A percentile compares a stretch with the other conserved stretches of the same genome.
phyloP scores from a whole-genome alignment of 2,113 vertebrate species.

The Notiomystis cincta region DNA sequence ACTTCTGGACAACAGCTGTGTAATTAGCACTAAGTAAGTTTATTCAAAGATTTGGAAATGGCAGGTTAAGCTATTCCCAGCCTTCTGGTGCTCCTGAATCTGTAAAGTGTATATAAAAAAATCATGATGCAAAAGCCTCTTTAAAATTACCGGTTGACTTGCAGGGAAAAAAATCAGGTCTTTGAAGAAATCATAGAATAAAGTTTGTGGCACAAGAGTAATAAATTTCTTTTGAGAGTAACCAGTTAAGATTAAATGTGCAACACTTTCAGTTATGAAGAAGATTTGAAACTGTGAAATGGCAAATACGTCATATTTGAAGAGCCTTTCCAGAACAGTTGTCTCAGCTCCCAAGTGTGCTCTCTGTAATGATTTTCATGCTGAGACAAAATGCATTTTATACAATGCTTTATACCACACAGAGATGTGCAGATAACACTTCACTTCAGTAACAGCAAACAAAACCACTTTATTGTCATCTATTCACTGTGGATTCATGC shows the following conservation, averaged over 20 bases:
- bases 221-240: neutral
- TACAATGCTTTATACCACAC: constrained; percentile 13
- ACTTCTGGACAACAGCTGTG: neutral
- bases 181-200: neutral
- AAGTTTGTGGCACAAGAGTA: neutral
- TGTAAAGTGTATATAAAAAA: neutral
- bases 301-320: constrained; percentile 17
- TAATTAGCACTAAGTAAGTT: neutral
- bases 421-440: constrained; percentile 42
- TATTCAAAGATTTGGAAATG: neutral
- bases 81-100: neutral
- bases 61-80: neutral
- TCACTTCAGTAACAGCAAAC: constrained; percentile 30
- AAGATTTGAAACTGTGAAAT: constrained; percentile 21
- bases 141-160: neutral
- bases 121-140: neutral
- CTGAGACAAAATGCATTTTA: constrained; percentile 48
- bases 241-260: constrained; percentile 5
- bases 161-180: neutral
- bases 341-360: constrained; percentile 29
- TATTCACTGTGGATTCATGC: constrained; percentile 37
- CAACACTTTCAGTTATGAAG: neutral
- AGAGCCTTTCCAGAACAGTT: constrained; percentile 40
- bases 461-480: constrained; percentile 30
- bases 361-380: constrained; percentile 25